These are phyloP conservation scores for Oreocharis arfaki DNA, from an alignment of 2,113 vertebrate genomes.

Conservation along the genomic window DNA sequence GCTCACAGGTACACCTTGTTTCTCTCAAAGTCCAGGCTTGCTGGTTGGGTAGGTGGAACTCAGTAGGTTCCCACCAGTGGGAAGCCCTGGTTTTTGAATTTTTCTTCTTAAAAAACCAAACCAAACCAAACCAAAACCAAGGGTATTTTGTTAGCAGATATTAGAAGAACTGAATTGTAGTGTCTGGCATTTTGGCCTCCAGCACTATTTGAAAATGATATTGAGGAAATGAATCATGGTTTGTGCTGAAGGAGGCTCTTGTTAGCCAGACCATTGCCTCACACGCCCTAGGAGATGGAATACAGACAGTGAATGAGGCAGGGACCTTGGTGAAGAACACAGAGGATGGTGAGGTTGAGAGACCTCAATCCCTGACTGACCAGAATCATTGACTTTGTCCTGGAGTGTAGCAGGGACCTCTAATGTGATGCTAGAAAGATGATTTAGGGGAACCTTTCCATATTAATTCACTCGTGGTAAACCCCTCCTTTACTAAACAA, in stretches of 20 bases:
- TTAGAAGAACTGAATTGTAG: background rate
- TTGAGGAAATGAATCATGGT: conserved; percentile 34
- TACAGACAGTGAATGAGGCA: background rate
- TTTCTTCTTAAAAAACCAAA: background rate
- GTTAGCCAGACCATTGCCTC: background rate
- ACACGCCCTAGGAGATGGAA: background rate
- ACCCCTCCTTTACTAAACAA: background rate
- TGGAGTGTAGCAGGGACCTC: background rate
- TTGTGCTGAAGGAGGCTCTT: background rate
- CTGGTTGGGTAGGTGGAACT: background rate
- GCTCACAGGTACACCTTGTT: background rate
- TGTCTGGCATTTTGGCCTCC: conserved; percentile 23
- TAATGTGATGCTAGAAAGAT: background rate
- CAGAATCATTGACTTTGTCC: background rate
- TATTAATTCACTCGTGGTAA: background rate
- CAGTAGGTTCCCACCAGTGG: background rate
- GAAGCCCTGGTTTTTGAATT: background rate
- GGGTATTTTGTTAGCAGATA: background rate
- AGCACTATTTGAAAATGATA: background rate
- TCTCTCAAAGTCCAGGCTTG: background rate
- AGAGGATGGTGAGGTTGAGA: background rate
- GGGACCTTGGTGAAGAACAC: background rate
- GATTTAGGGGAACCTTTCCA: background rate
- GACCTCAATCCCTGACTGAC: background rate
- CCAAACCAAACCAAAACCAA: background rate